Percentiles rank a stretch among this genome's conserved stretches.
These are phyloP conservation scores for Cottoperca gobio DNA, from an alignment of 2,797 vertebrate genomes.

Conservation along the genomic window DNA sequence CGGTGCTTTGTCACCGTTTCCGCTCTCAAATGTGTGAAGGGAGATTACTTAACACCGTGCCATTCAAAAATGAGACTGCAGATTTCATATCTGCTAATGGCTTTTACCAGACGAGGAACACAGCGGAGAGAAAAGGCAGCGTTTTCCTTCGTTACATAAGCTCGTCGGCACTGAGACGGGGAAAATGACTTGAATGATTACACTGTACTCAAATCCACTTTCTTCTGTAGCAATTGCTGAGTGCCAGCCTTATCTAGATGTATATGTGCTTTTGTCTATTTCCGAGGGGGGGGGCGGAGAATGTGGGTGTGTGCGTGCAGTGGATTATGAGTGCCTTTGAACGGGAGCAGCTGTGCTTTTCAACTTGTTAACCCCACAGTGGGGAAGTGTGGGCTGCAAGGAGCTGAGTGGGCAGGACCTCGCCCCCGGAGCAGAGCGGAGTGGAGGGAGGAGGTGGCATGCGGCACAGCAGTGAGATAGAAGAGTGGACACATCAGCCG, in stretches of 20 bases:
- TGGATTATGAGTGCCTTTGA: conserved; percentile 13
- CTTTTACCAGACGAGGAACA: conserved; percentile 52
- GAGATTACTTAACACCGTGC: conserved; percentile 57
- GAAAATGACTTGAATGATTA: conserved; percentile 52
- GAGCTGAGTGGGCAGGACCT: conserved; percentile 46
- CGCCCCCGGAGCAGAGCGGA: conserved; percentile 11
- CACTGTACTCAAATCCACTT: conserved; percentile 51
- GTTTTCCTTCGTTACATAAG: conserved; percentile 60
- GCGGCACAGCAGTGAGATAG: neutral
- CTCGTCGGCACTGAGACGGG: conserved; percentile 34
- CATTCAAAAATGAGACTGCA: conserved; percentile 48
- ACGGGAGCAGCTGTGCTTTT: conserved; percentile 36
- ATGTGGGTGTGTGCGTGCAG: conserved; percentile 15
- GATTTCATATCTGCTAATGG: conserved; percentile 67
- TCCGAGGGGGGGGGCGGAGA: conserved; percentile 2
- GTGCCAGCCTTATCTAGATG: conserved; percentile 42
- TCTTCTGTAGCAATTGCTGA: conserved; percentile 41
- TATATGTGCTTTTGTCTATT: conserved; percentile 36
- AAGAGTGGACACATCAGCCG: conserved; percentile 42
- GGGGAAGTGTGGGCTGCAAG: conserved; percentile 31
- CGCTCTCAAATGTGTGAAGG: conserved; percentile 23
- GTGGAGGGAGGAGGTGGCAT: conserved; percentile 29
- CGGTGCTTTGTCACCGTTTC: conserved; percentile 46
- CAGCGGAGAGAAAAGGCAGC: conserved; percentile 31
- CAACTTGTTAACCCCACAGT: conserved; percentile 35